Percentiles rank a stretch among this genome's conserved stretches.
Conservation (phyloP, 2,797 vertebrate species). For the Chiloscyllium punctatum region DNA sequence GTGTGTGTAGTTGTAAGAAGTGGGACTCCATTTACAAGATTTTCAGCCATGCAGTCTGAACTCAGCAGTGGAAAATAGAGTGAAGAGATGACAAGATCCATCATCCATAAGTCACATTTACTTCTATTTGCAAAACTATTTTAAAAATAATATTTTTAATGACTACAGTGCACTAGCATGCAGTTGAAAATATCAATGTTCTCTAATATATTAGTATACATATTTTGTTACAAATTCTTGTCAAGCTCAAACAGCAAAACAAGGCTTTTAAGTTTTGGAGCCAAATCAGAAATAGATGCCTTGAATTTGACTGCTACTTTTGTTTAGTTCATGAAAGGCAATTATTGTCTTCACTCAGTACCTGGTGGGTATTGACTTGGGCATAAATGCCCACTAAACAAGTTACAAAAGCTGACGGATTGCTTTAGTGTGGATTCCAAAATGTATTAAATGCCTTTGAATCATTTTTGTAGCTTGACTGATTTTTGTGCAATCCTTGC, state of each 20-base stretch:
- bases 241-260: neutral
- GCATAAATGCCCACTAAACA: neutral
- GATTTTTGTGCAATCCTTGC: neutral
- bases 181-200: neutral
- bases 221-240: neutral
- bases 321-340: neutral
- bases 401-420: neutral
- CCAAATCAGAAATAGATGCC: neutral
- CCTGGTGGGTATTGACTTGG: neutral
- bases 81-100: too few species aligned
- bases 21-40: neutral
- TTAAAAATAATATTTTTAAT: neutral
- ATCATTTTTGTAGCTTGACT: neutral
- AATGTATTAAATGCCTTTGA: neutral
- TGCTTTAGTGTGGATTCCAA: neutral
- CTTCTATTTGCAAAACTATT: neutral
- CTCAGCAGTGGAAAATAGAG: too few species aligned
- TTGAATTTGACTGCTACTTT: neutral
- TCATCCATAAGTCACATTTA: neutral
- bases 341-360: neutral
- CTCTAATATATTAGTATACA: neutral
- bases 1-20: too few species aligned
- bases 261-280: neutral
- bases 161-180: neutral
- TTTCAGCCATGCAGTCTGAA: neutral